Evolutionary conservation across 2,797 vertebrate species (phyloP).

Genomic region (Zonotrichia albicollis): DNA sequence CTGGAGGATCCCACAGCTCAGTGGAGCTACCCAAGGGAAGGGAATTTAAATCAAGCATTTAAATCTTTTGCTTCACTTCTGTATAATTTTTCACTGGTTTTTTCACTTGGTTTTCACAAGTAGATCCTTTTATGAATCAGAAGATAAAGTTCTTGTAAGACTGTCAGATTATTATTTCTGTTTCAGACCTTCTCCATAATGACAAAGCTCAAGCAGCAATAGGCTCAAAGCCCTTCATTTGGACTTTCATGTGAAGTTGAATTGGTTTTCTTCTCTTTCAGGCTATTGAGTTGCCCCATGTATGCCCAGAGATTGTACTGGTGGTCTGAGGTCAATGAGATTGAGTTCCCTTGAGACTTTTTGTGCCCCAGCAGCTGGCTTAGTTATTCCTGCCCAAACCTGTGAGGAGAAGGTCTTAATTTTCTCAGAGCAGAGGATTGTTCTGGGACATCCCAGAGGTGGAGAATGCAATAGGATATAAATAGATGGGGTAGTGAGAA

Average conservation of each 20-base stretch:
- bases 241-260: not conserved
- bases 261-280: not conserved
- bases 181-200: not conserved
- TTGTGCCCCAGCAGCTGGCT: not conserved
- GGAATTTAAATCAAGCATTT: not conserved
- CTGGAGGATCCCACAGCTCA: not conserved
- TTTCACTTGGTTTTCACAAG: not conserved
- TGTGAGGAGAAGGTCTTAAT: not conserved
- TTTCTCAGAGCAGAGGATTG: not conserved
- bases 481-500: not conserved
- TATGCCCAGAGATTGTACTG: not conserved
- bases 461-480: not conserved
- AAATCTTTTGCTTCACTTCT: not conserved
- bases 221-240: not conserved
- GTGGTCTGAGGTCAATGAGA: not conserved
- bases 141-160: not conserved
- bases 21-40: not conserved
- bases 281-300: not conserved
- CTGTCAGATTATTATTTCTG: not conserved
- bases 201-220: not conserved
- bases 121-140: not conserved
- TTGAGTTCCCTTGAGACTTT: not conserved
- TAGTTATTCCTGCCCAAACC: not conserved
- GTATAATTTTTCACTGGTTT: not conserved
- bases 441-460: not conserved